Evolutionary conservation across 2,113 vertebrate genomes (phyloP).

Genomic region (Erythrocercus mccallii): DNA sequence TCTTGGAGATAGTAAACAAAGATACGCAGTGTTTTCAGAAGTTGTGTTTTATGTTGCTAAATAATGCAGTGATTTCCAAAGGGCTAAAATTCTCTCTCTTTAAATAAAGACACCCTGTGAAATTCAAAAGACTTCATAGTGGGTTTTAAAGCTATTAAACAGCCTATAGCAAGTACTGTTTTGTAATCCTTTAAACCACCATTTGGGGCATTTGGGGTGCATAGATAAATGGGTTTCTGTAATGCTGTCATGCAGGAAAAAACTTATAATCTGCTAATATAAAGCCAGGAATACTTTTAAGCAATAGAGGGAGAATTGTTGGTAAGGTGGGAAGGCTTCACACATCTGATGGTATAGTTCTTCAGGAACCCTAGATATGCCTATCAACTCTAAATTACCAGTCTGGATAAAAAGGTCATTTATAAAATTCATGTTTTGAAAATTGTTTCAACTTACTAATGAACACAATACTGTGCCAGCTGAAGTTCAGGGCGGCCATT

Average conservation of each 20-base stretch:
- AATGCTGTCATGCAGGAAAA: not conserved
- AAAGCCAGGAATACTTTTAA: not conserved
- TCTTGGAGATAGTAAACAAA: not conserved
- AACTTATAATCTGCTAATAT: not conserved
- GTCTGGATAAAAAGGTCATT: not conserved
- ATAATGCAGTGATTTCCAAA: not conserved
- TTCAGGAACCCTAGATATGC: not conserved
- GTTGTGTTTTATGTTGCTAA: not conserved
- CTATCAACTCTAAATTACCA: not conserved
- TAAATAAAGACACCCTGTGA: not conserved
- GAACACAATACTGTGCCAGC: not conserved
- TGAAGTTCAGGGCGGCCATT: not conserved
- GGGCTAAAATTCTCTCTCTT: not conserved
- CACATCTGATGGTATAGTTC: not conserved
- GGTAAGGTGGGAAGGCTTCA: not conserved
- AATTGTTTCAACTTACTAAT: not conserved
- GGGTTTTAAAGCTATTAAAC: not conserved
- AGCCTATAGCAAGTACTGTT: not conserved
- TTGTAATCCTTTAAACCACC: constrained; percentile 21
- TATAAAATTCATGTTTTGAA: not conserved
- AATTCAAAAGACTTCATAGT: not conserved
- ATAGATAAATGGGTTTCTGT: not conserved
- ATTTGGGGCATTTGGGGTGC: not conserved
- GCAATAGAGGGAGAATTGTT: not conserved
- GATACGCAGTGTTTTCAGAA: not conserved